Evolutionary conservation across 2,797 vertebrate genomes (phyloP).

Genomic region (Denticeps clupeoides): DNA sequence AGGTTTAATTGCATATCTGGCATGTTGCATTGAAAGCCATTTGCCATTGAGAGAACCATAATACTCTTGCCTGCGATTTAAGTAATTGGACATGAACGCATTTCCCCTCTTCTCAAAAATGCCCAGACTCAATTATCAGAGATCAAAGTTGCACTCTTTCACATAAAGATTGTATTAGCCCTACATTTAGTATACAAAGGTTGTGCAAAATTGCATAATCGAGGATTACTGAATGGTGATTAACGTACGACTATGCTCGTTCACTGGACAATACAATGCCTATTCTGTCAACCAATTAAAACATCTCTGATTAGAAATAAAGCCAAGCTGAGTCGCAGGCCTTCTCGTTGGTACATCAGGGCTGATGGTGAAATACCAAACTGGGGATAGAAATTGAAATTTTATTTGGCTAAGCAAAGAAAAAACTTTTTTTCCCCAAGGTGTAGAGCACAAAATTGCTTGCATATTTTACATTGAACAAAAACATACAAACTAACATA

Average conservation of each 20-base stretch:
- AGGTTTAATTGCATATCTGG: slow-evolving; percentile 18
- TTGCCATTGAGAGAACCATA: slow-evolving; percentile 10
- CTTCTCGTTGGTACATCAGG: too few species aligned
- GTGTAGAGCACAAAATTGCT: too few species aligned
- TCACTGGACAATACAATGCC: too few species aligned
- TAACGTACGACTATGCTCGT: too few species aligned
- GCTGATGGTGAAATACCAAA: too few species aligned
- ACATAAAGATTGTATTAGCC: background rate
- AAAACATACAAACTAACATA: slow-evolving; percentile 13
- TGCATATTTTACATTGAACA: slow-evolving; percentile 5
- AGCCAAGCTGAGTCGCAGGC: background rate
- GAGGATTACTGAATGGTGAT: too few species aligned
- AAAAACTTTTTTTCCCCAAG: slow-evolving; percentile 5
- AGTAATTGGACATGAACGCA: slow-evolving; percentile 17
- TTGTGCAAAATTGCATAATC: too few species aligned
- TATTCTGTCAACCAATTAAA: background rate
- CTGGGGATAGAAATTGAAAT: too few species aligned
- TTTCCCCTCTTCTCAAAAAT: slow-evolving; percentile 13
- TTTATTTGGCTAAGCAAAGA: slow-evolving; percentile 7
- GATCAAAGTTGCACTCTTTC: background rate
- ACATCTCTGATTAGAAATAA: background rate
- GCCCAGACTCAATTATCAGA: slow-evolving; percentile 4
- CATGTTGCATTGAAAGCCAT: slow-evolving; percentile 17
- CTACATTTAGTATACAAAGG: too few species aligned
- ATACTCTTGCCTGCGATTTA: slow-evolving; percentile 14